Evolutionary conservation across 2,113 vertebrate species (phyloP), one percentile per base, ranked within the genome.

Genomic region (Ranitomeya imitator): DNA sequence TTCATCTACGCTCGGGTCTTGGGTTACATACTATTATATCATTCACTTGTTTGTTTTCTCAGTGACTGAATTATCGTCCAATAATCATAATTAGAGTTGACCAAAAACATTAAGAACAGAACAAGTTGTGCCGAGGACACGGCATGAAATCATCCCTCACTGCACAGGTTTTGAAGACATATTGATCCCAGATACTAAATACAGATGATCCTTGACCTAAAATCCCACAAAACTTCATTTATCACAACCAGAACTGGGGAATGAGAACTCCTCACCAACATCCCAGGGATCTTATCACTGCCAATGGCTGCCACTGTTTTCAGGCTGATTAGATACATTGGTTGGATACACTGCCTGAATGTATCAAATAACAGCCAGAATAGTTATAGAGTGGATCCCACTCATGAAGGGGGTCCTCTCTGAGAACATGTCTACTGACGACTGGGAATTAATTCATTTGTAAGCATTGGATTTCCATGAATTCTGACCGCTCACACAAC

Each of bases 1-100:
- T 91, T 93, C 93, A 93, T 92, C 92, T 93, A 92, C 92, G 93
- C 92, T 93, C 92, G 92, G 92, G 92, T 93, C 90, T 91, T 93
- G 90, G 90, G 90, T 92, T 93, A 93, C 93, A 92, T 93, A 92
- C 91, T 92, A 90, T 92, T 91, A 91, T 92, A 91, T 91, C 90
- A 86, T 90, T 91, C 91, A 88, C 91, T 90, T 94, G 91, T 93
- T 94, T 93, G 91, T 86, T 90, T 87, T 89, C 91, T 57, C 0
- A 59, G 57, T 83, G 90, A 93, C 93, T 93, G 93, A 93, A 93
- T 91, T 91, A 91, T 90, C 89, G 90, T 90, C 92, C 21, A 31
- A 18, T 13, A 14, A 84, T 23, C 18, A 71, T 83, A 2, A 63
- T 67, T 63, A 37, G 51, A 67, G 8, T 71, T 55, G 37, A 45